These are phyloP conservation scores for Ormyrus labotus DNA, from an alignment of 2,888 invertebrate genomes.

Conservation along the genomic window DNA sequence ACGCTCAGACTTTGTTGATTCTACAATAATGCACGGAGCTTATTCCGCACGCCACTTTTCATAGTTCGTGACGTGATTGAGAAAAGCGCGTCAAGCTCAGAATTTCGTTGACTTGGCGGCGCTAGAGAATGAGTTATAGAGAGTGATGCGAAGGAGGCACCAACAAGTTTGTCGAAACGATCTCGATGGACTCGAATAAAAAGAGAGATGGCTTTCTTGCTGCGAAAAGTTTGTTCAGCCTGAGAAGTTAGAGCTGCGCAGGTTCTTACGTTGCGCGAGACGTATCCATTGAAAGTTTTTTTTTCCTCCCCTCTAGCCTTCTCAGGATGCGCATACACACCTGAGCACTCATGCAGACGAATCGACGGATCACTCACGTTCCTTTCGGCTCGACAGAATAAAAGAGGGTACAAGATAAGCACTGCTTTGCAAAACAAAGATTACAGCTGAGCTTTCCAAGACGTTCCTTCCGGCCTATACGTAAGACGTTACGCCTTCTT, in stretches of 20 bases:
- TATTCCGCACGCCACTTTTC: constrained; percentile 20
- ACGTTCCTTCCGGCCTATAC: neutral
- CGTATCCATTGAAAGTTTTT: constrained; percentile 24
- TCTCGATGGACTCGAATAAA: constrained; percentile 18
- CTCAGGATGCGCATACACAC: too few relatives aligned
- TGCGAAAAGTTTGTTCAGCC: constrained; percentile 4
- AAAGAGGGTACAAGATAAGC: neutral
- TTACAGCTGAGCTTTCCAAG: neutral
- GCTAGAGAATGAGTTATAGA: too few relatives aligned
- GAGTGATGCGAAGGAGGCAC: neutral
- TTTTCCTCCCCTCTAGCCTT: constrained; percentile 4
- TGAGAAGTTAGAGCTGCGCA: neutral
- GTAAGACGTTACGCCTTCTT: neutral
- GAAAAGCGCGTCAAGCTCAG: constrained; percentile 16
- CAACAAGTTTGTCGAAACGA: constrained; percentile 25
- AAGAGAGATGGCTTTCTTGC: constrained; percentile 18
- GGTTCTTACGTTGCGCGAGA: constrained; percentile 18
- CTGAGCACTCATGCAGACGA: constrained; percentile 1
- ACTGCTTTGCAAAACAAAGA: constrained; percentile 15
- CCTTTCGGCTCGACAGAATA: neutral
- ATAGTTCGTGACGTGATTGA: constrained; percentile 21
- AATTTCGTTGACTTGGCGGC: neutral
- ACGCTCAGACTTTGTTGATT: constrained; percentile 22
- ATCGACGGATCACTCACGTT: neutral
- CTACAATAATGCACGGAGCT: constrained; percentile 14